These are phyloP conservation scores for Empidonax traillii DNA, from an alignment of 2,113 vertebrate genomes.

Conservation along the genomic window DNA sequence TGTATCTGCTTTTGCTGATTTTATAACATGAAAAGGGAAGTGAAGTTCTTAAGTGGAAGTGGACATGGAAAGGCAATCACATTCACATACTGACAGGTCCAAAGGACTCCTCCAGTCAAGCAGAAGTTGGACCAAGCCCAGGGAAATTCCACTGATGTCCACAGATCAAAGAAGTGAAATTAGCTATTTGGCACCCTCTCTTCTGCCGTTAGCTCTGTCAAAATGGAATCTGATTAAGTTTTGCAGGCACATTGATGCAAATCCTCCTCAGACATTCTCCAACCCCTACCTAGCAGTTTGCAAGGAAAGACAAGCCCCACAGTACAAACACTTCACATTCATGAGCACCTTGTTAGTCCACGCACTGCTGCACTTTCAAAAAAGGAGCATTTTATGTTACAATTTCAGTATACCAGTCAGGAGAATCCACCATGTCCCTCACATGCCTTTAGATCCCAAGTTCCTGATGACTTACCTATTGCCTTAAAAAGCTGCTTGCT, in stretches of 20 bases:
- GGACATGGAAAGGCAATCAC: rapidly evolving
- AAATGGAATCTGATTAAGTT: neutral
- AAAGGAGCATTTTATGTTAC: neutral
- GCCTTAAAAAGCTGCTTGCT: neutral
- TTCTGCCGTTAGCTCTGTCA: neutral
- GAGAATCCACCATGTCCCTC: neutral
- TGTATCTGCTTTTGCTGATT: neutral
- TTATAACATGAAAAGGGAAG: neutral
- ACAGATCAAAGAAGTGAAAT: neutral
- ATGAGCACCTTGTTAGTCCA: neutral
- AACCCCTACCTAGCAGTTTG: neutral
- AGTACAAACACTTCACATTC: neutral
- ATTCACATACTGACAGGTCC: neutral
- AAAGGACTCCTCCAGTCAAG: neutral
- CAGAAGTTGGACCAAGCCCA: neutral
- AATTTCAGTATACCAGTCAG: neutral
- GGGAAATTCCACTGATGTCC: neutral
- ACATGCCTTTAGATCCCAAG: neutral
- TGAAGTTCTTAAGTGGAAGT: neutral
- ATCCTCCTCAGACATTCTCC: neutral
- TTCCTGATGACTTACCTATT: neutral
- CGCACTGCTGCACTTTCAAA: neutral
- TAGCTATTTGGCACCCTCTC: neutral
- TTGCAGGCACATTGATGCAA: neutral
- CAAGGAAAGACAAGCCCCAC: neutral